These are phyloP conservation scores for Hippocampus guttulatus DNA, from an alignment of 2,113 vertebrate genomes.

Conservation along the genomic window DNA sequence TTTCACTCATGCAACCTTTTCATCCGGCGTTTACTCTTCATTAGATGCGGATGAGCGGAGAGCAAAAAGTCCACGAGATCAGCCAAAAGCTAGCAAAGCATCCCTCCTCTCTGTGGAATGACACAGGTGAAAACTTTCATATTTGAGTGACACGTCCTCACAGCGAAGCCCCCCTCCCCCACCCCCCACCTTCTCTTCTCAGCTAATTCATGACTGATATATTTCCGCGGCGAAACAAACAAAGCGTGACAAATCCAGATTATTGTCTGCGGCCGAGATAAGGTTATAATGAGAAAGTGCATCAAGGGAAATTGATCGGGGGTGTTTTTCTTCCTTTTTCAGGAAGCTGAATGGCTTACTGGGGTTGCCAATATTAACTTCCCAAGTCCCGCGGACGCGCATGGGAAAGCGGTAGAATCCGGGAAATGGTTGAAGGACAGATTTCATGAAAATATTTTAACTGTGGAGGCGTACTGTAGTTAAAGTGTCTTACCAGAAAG, in stretches of 20 bases:
- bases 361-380: constrained; percentile 69
- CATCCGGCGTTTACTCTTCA: constrained; percentile 35
- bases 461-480: constrained; percentile 27
- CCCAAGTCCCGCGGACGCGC: constrained; percentile 59
- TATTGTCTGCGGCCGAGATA: constrained; percentile 70
- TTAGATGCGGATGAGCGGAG: constrained; percentile 54
- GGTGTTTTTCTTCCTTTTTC: constrained; percentile 28
- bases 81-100: constrained; percentile 41
- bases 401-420: constrained; percentile 47
- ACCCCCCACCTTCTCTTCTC: constrained; percentile 21
- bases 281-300: constrained; percentile 74
- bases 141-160: constrained; percentile 44
- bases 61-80: constrained; percentile 57
- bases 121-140: constrained; percentile 47
- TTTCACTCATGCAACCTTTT: constrained; percentile 30
- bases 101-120: constrained; percentile 36
- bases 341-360: constrained; percentile 70
- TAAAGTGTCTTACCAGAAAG: constrained; percentile 26
- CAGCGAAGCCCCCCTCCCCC: constrained; percentile 16
- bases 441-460: constrained; percentile 62
- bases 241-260: constrained; percentile 75
- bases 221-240: constrained; percentile 68
- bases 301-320: constrained; percentile 67
- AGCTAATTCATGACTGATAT: constrained; percentile 61
- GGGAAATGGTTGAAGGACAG: constrained; percentile 41